A percentile compares a stretch with the other conserved stretches of the same genome.
Evolutionary conservation across 2,888 invertebrate genomes (phyloP).

Genomic region (Epinotia bilunana): DNA sequence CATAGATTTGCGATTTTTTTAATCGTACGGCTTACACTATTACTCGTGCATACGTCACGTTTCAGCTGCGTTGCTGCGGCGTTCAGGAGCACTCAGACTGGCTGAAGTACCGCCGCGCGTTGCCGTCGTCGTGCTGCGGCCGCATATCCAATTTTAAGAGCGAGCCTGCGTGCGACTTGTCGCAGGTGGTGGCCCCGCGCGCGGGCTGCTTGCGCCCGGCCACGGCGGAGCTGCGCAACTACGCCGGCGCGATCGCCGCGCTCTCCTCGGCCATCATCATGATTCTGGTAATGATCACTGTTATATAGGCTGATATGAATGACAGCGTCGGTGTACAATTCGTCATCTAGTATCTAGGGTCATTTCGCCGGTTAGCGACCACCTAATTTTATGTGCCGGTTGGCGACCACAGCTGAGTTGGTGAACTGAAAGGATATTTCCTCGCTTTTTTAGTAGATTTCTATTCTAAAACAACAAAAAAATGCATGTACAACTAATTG

Average conservation of each 20-base stretch:
- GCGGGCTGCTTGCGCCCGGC: constrained; percentile 70
- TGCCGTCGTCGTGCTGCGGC: constrained; percentile 74
- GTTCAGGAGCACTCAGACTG: constrained; percentile 71
- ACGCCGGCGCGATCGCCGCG: constrained; percentile 62
- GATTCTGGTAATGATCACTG: constrained; percentile 64
- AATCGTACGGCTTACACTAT: too few species aligned
- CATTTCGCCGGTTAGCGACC: neutral
- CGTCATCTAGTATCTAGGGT: too few species aligned
- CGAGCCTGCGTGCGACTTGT: neutral
- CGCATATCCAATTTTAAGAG: constrained; percentile 62
- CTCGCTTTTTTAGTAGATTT: too few species aligned
- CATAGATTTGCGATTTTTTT: too few species aligned
- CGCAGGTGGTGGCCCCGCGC: constrained; percentile 6
- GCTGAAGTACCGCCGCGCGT: constrained; percentile 60
- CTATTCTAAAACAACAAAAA: too few species aligned
- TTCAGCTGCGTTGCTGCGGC: constrained; percentile 74
- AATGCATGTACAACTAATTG: too few species aligned
- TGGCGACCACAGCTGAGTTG: too few species aligned
- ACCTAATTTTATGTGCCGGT: too few species aligned
- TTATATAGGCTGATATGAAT: neutral
- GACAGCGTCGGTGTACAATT: too few species aligned
- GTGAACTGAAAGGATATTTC: too few species aligned
- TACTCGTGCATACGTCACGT: constrained; percentile 28
- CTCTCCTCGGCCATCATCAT: constrained; percentile 68
- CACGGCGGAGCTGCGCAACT: constrained; percentile 65